Evolutionary conservation across 2,888 invertebrate species (phyloP), one percentile per base, ranked within the genome.

Genomic region (Lobophora halterata): DNA sequence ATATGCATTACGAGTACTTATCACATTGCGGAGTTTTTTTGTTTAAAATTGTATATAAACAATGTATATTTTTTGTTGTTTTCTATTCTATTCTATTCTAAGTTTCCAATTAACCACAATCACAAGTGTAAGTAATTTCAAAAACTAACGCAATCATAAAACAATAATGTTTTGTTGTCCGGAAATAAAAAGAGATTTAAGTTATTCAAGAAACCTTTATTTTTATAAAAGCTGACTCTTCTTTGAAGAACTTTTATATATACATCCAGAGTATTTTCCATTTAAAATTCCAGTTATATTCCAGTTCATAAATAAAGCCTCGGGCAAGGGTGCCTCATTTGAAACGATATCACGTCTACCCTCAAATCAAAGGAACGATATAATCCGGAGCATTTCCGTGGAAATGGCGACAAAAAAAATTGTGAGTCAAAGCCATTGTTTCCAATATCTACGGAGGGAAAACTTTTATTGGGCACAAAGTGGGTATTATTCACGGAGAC

Each of bases 401-500:
- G 53, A 65, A 58, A 53, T 60, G 61, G 65, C 64, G 72, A 69
- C 69, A 68, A 71, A 76, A 71, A n/a, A 80, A 80, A 80, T 81
- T 78, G 78, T 70, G 71, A 79, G 71, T 77, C 80, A 79, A 79
- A 82, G 79, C 73, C 70, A 81, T 85, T 86, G 83, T 86, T 85
- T 86, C 79, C 83, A 82, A 85, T 81, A 80, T 79, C 76, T 65
- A 65, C 71, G 65, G 70, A 71, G 68, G 72, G 81, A 71, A 76
- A 81, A 82, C 71, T 85, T 85, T 83, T 85, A 85, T 85, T 79
- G 78, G 72, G 79, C 76, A 78, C 82, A 81, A 85, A 85, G 86
- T 85, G 79, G 76, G 78, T 75, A 81, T 86, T 80, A 83, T 81
- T 83, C 79, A 79, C 70, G 74, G 72, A 62, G 79, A 79, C 82